Evolutionary conservation across 2,888 invertebrate species (phyloP), one percentile per base, ranked within the genome.

Genomic region (Chloroclystis v-ata): DNA sequence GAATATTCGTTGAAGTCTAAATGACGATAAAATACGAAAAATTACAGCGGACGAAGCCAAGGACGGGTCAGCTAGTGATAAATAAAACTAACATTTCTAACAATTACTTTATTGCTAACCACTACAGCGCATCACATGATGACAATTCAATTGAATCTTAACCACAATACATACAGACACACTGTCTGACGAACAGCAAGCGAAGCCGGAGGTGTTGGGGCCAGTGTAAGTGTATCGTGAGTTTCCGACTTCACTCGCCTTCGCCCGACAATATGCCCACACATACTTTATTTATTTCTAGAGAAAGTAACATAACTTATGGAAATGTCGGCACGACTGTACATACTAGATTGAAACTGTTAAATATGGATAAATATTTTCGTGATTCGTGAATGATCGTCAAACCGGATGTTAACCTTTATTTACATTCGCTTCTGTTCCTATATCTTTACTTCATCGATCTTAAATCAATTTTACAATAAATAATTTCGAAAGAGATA

Each of bases 151-250:
- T 5, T 6, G 14, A 16, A 14, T 33, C 16, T n/a, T n/a, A n/a
- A n/a, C n/a, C n/a, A n/a, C n/a, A n/a, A n/a, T n/a, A n/a, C 20
- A 20, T 5, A 20, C 20, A 20, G 20, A 20, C 20, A 20, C 20
- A 20, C 20, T 4, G 20, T 4, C 20, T 4, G 20, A 20, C 20
- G 5, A 5, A 20, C 20, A 20, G 20, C 20, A 2, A 20, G 20
- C 20, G 20, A 4, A 2, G 20, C 20, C 55, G 62, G 62, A 79
- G 83, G 28, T 83, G 58, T 67, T 67, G 47, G 78, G 82, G 82
- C 85, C 85, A 85, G 84, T 80, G 41, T 44, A 63, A 53, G 62
- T 7, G 14, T 61, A 59, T 61, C 75, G 81, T 75, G 74, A 65
- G 59, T 67, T 75, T 65, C 35, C 60, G 74, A 68, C 60, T 52